Base-by-base conservation (phyloP, 2,888 invertebrate species). In the Hecatera dysodea region DNA sequence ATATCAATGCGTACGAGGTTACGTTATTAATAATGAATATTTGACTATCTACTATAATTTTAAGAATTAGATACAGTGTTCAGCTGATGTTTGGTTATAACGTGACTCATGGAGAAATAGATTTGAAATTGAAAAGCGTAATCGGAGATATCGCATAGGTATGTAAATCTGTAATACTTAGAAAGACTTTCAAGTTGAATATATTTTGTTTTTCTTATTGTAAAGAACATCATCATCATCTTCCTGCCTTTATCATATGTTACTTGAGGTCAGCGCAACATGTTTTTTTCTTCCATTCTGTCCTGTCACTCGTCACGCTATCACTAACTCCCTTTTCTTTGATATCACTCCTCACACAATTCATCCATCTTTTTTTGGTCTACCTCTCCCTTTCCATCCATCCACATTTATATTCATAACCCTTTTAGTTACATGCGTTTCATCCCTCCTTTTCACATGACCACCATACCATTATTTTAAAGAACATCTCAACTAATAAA, bases 1-100 rank as follows among this genome's bases (percentile, higher is more conserved):
- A 66, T 60, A 29, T 22, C 53, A 39, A 36, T 66, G 57, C 42
- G 29, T 63, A 53, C 52, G 55, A 67, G 24, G 33, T 56, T 52
- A 77, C 3, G 8, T 53, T 33, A 57, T 53, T 46, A 39, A n/a
- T 24, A 24, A 24, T 24, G n/a, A 33, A 39, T 52, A 61, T 67
- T 52, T 15, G 17, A 27, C 1, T 24, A n/a, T n/a, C n/a, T n/a
- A 15, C 9, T 36, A 24, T 12, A 48, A 9, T 48, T 22, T 22
- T 4, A 48, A 48, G 22, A 48, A 22, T 24, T n/a, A 8, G 9
- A 2, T 12, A 50, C n/a, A 33, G 22, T 50, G 1, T 24, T 11
- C 22, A 50, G 5, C n/a, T 7, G 46, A 48, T 48, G 12, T 24
- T 24, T 24, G 7, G 22, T 24, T 50, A 50, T 0, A 50, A 15